Evolutionary conservation across 2,113 vertebrate genomes (phyloP), one percentile per base, ranked within the genome.

Genomic region (Albula glossodonta): DNA sequence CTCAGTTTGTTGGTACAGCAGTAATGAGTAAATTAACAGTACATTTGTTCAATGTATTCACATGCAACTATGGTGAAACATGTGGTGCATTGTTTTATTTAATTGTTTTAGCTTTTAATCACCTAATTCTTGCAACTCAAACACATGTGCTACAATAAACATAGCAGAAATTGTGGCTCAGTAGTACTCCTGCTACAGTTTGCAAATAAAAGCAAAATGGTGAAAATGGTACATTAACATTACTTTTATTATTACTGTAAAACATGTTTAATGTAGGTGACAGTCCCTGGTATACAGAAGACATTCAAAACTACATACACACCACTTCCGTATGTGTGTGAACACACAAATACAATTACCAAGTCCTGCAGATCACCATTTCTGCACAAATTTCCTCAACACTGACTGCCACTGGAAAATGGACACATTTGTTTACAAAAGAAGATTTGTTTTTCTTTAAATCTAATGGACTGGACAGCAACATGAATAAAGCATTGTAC

Each of bases 401-500:
- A 85, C 49, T 48, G 51, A 15, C 74, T 60, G 41, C 90, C 84
- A 88, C 66, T 78, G 56, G 81, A 88, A 89, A 79, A 84, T 85
- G 83, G 87, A 87, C 86, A 86, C 60, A 85, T 84, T 86, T 51
- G 53, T 86, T 22, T 84, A 89, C 86, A 91, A 85, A 89, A 90
- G 83, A 10, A 66, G 11, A 81, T 15, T 82, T 51, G 31, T 2
- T 77, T 74, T n/a, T 66, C 74, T 81, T 85, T 66, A 19, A 19
- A 66, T 66, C 60, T 66, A 66, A 53, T 80, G 78, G 87, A 88
- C 88, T 90, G 88, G 90, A 91, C 56, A 84, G 88, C 90, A 90
- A 91, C 78, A 91, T 52, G 90, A 92, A 90, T 92, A 91, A 92
- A 94, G 93, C 93, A 90, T 90, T 90, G 88, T 92, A 94, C 93